These are phyloP conservation scores for Carcharodon carcharias DNA, from an alignment of 2,797 vertebrate genomes.

Conservation along the genomic window DNA sequence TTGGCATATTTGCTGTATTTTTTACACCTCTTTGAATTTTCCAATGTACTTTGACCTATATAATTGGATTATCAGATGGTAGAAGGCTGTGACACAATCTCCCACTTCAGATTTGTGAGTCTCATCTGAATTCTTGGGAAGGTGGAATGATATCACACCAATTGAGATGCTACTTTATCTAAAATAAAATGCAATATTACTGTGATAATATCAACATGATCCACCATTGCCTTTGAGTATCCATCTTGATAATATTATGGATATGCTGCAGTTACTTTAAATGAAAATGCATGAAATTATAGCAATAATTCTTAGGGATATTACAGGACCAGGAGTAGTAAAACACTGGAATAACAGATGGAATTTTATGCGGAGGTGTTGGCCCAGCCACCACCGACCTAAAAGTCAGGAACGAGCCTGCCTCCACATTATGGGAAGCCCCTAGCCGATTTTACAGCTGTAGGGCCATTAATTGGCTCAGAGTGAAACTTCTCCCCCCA, in stretches of 20 bases:
- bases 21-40: conserved; percentile 8
- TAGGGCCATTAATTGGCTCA: too few relatives aligned
- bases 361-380: too few relatives aligned
- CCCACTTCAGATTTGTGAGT: neutral
- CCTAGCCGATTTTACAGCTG: too few relatives aligned
- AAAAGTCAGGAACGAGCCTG: too few relatives aligned
- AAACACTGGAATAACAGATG: neutral
- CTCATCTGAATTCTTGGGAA: neutral
- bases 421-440: too few relatives aligned
- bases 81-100: neutral
- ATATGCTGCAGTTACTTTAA: neutral
- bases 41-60: neutral
- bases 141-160: neutral
- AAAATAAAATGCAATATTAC: neutral
- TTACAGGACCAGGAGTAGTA: neutral
- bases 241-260: neutral
- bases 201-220: neutral
- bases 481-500: too few relatives aligned
- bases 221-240: neutral
- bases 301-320: neutral
- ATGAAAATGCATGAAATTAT: neutral
- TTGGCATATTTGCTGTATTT: neutral
- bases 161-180: neutral
- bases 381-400: too few relatives aligned
- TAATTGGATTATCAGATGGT: neutral